A percentile compares a stretch with the other conserved stretches of the same genome.
Conservation (phyloP, 92 coral and sea anemone genomes). For the Epizoanthus scotinus region DNA sequence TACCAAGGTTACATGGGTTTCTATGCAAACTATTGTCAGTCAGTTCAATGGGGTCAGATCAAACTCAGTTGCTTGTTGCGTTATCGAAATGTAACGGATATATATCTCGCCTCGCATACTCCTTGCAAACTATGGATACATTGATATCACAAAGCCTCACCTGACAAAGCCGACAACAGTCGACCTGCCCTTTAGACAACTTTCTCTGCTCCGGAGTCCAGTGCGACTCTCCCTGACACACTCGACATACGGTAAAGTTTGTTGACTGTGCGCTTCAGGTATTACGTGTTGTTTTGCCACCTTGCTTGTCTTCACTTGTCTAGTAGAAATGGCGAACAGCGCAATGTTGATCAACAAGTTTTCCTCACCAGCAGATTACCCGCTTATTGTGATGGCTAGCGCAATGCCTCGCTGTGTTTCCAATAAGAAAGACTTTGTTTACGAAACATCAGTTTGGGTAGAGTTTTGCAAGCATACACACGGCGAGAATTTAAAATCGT, state of each 20-base stretch:
- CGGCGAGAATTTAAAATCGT: no score
- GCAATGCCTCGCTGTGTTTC: neutral
- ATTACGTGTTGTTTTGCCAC: slow-evolving; percentile 42
- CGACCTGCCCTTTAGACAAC: slow-evolving; percentile 19
- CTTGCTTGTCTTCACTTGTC: slow-evolving; percentile 16
- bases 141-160: neutral
- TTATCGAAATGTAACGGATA: no score
- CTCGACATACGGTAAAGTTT: neutral
- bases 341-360: slow-evolving; percentile 29
- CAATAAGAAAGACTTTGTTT: no score
- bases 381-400: slow-evolving; percentile 34
- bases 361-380: slow-evolving; percentile 38
- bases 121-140: neutral
- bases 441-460: no score
- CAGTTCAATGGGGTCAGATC: neutral
- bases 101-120: no score
- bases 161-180: slow-evolving; percentile 29
- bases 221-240: slow-evolving; percentile 8
- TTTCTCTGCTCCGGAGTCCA: slow-evolving; percentile 7
- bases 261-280: slow-evolving; percentile 15
- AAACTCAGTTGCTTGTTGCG: no score
- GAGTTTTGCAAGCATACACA: no score
- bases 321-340: slow-evolving; percentile 9
- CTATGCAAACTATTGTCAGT: neutral
- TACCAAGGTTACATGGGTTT: neutral